Base-by-base conservation (phyloP, 2,888 invertebrate genomes). In the Enchytraeus crypticus region DNA sequence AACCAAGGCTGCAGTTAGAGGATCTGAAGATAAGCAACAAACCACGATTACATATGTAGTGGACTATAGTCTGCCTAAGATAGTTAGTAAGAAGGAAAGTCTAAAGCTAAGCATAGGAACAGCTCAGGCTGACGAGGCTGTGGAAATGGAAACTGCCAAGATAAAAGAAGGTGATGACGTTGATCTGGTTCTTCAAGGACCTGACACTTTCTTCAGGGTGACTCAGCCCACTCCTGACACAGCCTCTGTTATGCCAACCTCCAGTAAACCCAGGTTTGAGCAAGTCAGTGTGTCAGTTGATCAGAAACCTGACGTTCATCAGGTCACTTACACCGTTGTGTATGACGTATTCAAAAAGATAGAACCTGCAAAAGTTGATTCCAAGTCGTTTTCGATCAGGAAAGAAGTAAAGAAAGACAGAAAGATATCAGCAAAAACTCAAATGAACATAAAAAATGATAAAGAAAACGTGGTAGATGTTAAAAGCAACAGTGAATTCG, bases 41-140 rank as follows among this genome's bases (percentile, higher is more conserved):
- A n/a, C 43, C 5, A 46, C 57, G 3, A 21, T 57, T 26, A 57
- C 46, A 0, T 57, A 57, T 29, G 57, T 57, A n/a, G 57, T 57
- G n/a, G 46, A 46, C 29, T 57, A 46, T n/a, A 45, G 27, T 5
- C 57, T 45, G 32, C 57, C 57, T 5, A 47, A 11, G 11, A 47
- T 47, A 23, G 49, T 47, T 23, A 23, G 21, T 23, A n/a, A n/a
- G n/a, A n/a, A n/a, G n/a, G 18, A 38, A 38, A 18, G 18, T 18
- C 18, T 38, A 18, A 18, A 18, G 38, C 38, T 38, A 18, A 38
- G 18, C 11, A 38, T 38, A 11, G 18, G 11, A 11, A 18, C 8
- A 11, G 18, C 38, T 38, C 11, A 38, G 38, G 5, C 49, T 47
- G 18, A 11, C 49, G 8, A 11, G 26, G 14, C 26, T 47, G 23